Base-by-base conservation (phyloP, 53 echinoderm and acorn worm genomes). In the Zoroaster sp. region DNA sequence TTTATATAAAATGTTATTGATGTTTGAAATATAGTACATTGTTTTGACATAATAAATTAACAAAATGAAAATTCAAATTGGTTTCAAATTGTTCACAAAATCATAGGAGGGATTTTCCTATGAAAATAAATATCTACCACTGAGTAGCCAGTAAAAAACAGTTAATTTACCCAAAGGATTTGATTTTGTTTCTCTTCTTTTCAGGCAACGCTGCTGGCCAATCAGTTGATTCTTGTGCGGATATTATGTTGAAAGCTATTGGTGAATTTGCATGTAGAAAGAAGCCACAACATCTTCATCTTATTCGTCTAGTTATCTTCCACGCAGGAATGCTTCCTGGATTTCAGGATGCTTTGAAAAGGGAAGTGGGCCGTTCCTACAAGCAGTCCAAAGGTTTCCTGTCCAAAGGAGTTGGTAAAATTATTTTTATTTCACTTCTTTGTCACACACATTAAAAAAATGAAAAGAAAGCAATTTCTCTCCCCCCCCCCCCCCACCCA, bases 281-380 rank as follows among this genome's bases (percentile, higher is more conserved):
- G 37, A 88, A 89, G 49, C 89, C 89, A 13, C 75, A 39, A 21
- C 36, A 35, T 13, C 51, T 93, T 3, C 69, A 33, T 11, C 33
- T 76, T 11, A 83, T 93, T 17, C 83, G 71, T 4, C 35, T 93
- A 5, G 44, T 85, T 46, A 89, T 93, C 40, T 93, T 54, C 74
- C 74, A 89, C 36, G 21, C 0, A 51, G 17, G 39, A 35, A 89
- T 93, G 93, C 42, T 89, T 13, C 0, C 79, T 36, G 89, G 35
- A 35, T 93, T 93, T 85, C 69, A 85, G 34, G 54, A 83, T n/a
- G 72, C 86, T 14, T 38, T 93, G 86, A 31, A 89, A 42, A 78
- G 23, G 30, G 75, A 59, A 38, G 63, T 74, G 13, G 89, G 93
- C 3, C 42, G 36, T 20, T 75, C 82, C 3, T 80, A 53, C 46